Base-by-base conservation (phyloP, 2,888 invertebrate species). In the Neoaliturus tenellus region DNA sequence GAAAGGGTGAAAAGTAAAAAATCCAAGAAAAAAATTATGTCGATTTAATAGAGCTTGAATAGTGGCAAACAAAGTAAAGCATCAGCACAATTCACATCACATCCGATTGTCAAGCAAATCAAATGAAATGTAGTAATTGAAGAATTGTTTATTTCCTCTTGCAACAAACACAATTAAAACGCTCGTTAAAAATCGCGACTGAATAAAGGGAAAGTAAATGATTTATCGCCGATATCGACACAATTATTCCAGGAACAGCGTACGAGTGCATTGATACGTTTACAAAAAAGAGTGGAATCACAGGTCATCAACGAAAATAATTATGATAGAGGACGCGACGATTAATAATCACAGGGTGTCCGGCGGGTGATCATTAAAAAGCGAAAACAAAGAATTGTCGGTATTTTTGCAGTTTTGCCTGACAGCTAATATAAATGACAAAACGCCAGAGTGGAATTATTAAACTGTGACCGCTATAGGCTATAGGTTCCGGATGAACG, bases 401-500 rank as follows among this genome's bases (percentile, higher is more conserved):
- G 48, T 35, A 55, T 55, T 48, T 55, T 78, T 31, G n/a, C 51
- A 78, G 41, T 55, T n/a, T 33, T 2, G 31, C 12, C 78, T 78
- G 31, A 20, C 28, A 41, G 73, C 73, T 75, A 17, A 75, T 75
- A 69, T 69, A 75, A 75, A 75, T 75, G 73, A 75, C 78, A 78
- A 78, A 78, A 78, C 48, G 48, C n/a, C n/a, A 14, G n/a, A 23
- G n/a, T 31, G 78, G 78, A 78, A 78, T 78, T 78, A 78, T 78
- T 78, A 55, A 55, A 28, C 33, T 51, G 44, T 33, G 44, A 39
- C n/a, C 28, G 67, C 67, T 71, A 14, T 6, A 8, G 35, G 71
- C 17, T 31, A 20, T 44, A 28, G 25, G 73, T 23, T n/a, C n/a
- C n/a, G n/a, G n/a, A n/a, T n/a, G n/a, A n/a, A 14, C 44, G 12